Evolutionary conservation across 2,113 vertebrate genomes (phyloP), one percentile per base, ranked within the genome.

Genomic region (Stegostoma tigrinum): DNA sequence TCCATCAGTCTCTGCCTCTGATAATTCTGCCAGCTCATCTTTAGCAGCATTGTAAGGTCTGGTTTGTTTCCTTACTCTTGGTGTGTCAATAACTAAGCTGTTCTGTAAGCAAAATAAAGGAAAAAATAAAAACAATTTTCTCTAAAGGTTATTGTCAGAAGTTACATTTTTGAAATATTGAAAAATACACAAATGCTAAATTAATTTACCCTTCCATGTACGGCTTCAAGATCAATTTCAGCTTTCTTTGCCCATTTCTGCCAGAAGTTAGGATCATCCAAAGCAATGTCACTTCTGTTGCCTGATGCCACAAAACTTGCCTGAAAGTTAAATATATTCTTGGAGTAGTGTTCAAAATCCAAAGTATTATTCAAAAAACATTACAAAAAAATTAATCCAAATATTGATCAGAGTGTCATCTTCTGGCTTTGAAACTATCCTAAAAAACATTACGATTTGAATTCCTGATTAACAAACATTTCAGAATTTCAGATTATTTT

Each of bases 241-340:
- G 99, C 99, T 96, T 99, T 99, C 97, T 99, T 98, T n/a, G 99
- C 99, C 99, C 99, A 99, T 97, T 99, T 99, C 97, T 99, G 99
- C 99, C 99, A 99, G 98, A 99, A 99, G 97, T 99, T 99, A 17
- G 99, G 99, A 97, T 99, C 99, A 96, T 99, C 99, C 97, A 99
- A 97, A 94, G 99, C 98, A 97, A 99, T 99, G 97, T 99, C 99
- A 96, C 99, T 99, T 96, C 99, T 98, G 96, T 99, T 99, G 97
- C 99, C 99, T 96, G 99, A 99, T 68, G 99, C 98, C 96, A 99
- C 99, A 97, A 99, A 99, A 97, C 99, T 99, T 94, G 99, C 99
- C 99, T 99, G 97, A 96, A 98, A 97, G 96, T 70, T 52, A 75
- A 95, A 72, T 23, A 45, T 52, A 70, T 95, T 72, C 55, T 72